These are phyloP conservation scores for Steromphala cineraria DNA, from an alignment of 2,888 invertebrate genomes.

Conservation along the genomic window DNA sequence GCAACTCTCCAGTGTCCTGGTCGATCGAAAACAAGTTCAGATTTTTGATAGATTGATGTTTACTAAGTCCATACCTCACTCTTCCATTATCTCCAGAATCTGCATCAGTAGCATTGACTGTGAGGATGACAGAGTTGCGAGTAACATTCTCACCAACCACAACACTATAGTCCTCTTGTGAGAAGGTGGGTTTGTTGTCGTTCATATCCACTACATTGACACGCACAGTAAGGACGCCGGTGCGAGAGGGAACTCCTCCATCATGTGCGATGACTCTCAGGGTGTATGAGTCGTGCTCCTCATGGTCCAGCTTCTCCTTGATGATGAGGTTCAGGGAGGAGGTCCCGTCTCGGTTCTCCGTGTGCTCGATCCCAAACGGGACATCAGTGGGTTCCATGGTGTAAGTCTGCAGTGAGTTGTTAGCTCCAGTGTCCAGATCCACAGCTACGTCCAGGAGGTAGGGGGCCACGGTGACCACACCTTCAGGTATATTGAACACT, in stretches of 20 bases:
- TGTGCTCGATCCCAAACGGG: conserved; percentile 53
- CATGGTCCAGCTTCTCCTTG: conserved; percentile 56
- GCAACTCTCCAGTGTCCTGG: conserved; percentile 55
- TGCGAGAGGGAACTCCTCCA: conserved; percentile 55
- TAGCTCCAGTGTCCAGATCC: conserved; percentile 56
- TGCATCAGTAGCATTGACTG: conserved; percentile 88
- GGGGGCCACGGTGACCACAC: conserved; percentile 46
- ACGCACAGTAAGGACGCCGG: conserved; percentile 52
- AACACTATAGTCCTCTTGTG: conserved; percentile 50
- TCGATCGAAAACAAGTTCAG: conserved; percentile 54
- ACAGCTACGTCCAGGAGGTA: conserved; percentile 56
- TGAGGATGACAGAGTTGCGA: conserved; percentile 53
- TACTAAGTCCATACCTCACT: conserved; percentile 75
- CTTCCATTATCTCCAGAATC: conserved; percentile 87
- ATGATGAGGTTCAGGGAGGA: conserved; percentile 59
- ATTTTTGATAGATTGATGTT: conserved; percentile 48
- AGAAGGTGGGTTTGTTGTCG: conserved; percentile 62
- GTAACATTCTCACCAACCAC: conserved; percentile 60
- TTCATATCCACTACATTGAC: conserved; percentile 61
- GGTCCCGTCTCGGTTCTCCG: conserved; percentile 54
- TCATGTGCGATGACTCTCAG: conserved; percentile 60
- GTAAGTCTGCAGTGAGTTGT: conserved; percentile 59
- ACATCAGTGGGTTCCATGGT: conserved; percentile 51
- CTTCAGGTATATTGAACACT: conserved; percentile 56
- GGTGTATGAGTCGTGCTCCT: conserved; percentile 51